These are phyloP conservation scores for Rostratula benghalensis DNA, from an alignment of 2,113 vertebrate genomes.

Conservation along the genomic window DNA sequence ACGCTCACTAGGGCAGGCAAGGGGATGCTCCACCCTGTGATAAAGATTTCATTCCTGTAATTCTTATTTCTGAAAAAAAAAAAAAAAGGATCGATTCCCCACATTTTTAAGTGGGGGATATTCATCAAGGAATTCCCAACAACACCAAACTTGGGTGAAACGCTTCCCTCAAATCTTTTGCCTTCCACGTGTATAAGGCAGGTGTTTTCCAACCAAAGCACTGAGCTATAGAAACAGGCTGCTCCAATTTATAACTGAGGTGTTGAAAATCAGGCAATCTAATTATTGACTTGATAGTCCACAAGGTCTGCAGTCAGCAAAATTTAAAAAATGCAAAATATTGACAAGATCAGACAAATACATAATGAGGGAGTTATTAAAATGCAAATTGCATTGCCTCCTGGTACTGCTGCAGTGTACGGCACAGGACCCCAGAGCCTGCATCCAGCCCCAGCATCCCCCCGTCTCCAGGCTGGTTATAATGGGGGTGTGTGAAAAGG, in stretches of 20 bases:
- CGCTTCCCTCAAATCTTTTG: neutral
- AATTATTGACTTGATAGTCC: conserved; percentile 26
- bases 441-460: neutral
- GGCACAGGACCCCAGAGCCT: neutral
- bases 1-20: neutral
- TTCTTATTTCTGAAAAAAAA: neutral
- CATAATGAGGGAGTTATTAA: conserved; percentile 55
- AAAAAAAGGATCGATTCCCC: neutral
- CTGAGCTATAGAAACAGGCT: neutral
- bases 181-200: neutral
- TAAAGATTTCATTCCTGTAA: neutral
- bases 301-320: conserved; percentile 29
- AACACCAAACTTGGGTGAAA: neutral
- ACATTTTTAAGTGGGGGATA: neutral
- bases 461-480: rapidly evolving
- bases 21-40: neutral
- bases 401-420: neutral
- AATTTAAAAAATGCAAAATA: conserved; percentile 52
- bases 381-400: conserved; percentile 45
- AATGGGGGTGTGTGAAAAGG: neutral
- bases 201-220: neutral
- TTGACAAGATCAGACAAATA: conserved; percentile 60
- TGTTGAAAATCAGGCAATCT: conserved; percentile 19
- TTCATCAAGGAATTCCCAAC: neutral
- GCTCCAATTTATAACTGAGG: neutral